Conservation (phyloP, 1,140 invertebrate genomes). For the Aphelenchoides besseyi region DNA sequence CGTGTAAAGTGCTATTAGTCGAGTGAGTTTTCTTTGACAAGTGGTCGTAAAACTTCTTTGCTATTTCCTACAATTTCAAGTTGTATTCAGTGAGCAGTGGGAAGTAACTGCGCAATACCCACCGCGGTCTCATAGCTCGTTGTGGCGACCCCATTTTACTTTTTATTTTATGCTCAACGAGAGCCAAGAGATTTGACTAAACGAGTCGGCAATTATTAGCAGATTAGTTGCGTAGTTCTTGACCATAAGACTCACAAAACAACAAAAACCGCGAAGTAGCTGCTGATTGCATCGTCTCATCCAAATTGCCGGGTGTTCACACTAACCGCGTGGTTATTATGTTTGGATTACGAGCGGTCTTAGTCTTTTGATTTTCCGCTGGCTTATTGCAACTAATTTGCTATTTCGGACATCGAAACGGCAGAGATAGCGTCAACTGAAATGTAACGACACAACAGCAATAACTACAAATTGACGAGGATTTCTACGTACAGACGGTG, state of each 20-base stretch:
- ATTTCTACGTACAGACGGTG: neutral
- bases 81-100: too few relatives aligned
- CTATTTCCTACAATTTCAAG: too few relatives aligned
- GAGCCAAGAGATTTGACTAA: neutral
- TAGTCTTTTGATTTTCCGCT: neutral
- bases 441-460: neutral
- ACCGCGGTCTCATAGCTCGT: neutral
- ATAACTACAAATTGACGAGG: neutral
- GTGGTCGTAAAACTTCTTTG: too few relatives aligned
- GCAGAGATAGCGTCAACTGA: neutral
- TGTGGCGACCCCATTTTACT: neutral
- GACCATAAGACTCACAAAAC: neutral
- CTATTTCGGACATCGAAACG: neutral
- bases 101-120: too few relatives aligned
- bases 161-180: neutral
- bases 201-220: neutral
- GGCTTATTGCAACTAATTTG: neutral
- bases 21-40: too few relatives aligned
- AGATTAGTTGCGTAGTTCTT: neutral
- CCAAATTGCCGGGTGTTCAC: conserved; percentile 2
- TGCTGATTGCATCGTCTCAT: neutral
- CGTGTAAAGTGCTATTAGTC: too few relatives aligned
- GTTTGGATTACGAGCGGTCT: neutral
- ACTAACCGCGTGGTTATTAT: neutral
- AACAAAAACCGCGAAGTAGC: neutral